Base-by-base conservation (phyloP, 64 coral and sea anemone species). In the Montipora capricornis region DNA sequence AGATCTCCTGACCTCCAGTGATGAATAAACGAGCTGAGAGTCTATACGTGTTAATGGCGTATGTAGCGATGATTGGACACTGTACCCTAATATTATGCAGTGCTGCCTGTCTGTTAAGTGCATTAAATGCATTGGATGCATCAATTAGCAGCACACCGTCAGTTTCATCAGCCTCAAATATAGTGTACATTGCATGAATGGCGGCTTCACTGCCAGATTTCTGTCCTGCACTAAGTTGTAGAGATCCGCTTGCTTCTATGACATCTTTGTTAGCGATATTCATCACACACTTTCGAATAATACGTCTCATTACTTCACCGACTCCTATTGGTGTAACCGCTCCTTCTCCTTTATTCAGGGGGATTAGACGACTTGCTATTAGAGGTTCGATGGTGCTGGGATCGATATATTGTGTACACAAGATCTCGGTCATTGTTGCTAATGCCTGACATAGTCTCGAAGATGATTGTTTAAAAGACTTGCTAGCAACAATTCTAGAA, bases 251-350 rank as follows among this genome's bases (percentile, higher is more conserved):
- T 89, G 87, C 87, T 58, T 89, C 87, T 57, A 89, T 15, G 49
- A 89, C 87, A 79, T 89, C 87, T 78, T 44, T 47, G 16, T 88
- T 88, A 49, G 69, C 68, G 53, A 88, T 47, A 57, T 88, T 88
- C 87, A 75, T 88, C 15, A 89, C 87, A 89, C 87, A 89, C 87
- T 89, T 89, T 78, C 74, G 74, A 61, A 89, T 78, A 55, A 89
- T 78, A 53, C 87, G 48, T 78, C 87, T 20, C 14, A 89, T 44
- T 8, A 89, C 87, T 67, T 89, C 87, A 20, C 83, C 83, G 19
- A 73, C 83, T 47, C 83, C 83, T 44, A 87, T 87, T 17, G 83
- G 83, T 87, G 64, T 69, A 13, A 73, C 51, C 17, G 68, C 68
- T 52, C 87, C 87, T 75, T 88, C 87, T 8, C 87, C 87, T 75